Percentiles rank a stretch among this genome's conserved stretches.
These are phyloP conservation scores for Phalacrocorax brasilianus DNA, from an alignment of 2,113 vertebrate species.

Conservation along the genomic window DNA sequence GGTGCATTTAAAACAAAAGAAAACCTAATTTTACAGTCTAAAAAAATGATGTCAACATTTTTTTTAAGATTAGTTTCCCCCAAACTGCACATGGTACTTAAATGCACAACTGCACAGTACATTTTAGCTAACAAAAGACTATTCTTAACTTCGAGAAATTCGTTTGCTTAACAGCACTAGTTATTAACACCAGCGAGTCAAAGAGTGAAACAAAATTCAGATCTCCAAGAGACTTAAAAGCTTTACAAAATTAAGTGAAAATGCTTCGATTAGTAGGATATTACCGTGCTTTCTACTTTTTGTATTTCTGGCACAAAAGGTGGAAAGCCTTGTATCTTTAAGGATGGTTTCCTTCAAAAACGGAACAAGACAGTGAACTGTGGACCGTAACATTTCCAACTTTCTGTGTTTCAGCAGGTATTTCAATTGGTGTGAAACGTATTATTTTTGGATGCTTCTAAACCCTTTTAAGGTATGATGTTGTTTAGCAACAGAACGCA, in stretches of 20 bases:
- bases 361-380: not conserved
- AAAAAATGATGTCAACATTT: not conserved
- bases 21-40: not conserved
- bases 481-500: not conserved
- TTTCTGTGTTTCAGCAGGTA: not conserved
- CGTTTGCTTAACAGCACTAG: not conserved
- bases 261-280: not conserved
- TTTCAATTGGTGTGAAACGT: not conserved
- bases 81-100: not conserved
- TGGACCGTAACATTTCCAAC: not conserved
- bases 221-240: not conserved
- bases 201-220: not conserved
- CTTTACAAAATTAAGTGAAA: not conserved
- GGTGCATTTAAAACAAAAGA: slow-evolving; percentile 31
- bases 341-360: not conserved
- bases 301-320: not conserved
- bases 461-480: not conserved
- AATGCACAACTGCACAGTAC: not conserved
- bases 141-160: not conserved
- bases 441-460: not conserved
- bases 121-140: not conserved
- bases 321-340: not conserved
- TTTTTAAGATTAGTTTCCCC: not conserved
- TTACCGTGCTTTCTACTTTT: not conserved
- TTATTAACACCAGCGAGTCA: not conserved